phyloP scores from a whole-genome alignment of 2,113 vertebrate genomes.

The Bucco capensis region DNA sequence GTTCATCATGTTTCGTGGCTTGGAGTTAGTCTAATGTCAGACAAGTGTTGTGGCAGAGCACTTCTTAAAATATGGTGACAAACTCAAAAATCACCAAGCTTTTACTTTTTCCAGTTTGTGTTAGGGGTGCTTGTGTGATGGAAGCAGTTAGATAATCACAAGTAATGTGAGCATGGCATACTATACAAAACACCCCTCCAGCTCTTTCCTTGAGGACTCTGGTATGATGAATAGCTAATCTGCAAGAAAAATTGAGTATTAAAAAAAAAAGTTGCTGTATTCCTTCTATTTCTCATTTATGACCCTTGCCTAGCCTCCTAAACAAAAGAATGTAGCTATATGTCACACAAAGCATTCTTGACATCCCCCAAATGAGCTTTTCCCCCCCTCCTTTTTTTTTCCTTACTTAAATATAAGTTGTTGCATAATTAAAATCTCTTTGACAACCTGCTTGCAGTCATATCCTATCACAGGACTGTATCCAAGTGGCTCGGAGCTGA shows the following conservation, averaged over 20 bases:
- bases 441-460: conserved; percentile 40
- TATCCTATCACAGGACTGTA: conserved; percentile 3
- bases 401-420: conserved; percentile 47
- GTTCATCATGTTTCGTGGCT: neutral
- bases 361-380: conserved; percentile 57
- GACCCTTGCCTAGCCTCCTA: conserved; percentile 50
- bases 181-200: neutral
- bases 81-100: neutral
- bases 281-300: conserved; percentile 54
- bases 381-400: neutral
- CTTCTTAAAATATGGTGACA: neutral
- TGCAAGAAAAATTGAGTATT: conserved; percentile 53
- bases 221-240: conserved; percentile 30
- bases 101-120: neutral
- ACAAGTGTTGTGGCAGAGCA: neutral
- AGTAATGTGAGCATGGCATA: neutral
- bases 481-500: conserved; percentile 15
- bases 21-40: neutral
- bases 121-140: neutral
- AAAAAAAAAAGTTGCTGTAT: conserved; percentile 17
- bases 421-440: conserved; percentile 66
- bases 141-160: neutral
- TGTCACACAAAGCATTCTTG: conserved; percentile 63
- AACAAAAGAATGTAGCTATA: conserved; percentile 37
- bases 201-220: neutral